Base-by-base conservation (phyloP, 2,888 invertebrate genomes). In the Synergus itoensis region DNA sequence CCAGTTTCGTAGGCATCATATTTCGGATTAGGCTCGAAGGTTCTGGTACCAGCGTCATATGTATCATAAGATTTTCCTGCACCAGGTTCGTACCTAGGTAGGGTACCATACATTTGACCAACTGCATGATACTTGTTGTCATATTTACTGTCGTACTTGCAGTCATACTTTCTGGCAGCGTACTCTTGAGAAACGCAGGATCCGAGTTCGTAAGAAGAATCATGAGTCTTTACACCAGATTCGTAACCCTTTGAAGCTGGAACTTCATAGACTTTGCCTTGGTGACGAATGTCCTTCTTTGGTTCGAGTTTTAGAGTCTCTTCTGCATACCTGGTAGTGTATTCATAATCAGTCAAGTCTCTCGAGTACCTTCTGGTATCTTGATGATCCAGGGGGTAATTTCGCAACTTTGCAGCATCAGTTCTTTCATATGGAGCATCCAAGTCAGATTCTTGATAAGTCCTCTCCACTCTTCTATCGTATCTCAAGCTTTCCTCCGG, bases 151-250 rank as follows among this genome's bases (percentile, higher is more conserved):
- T 62, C 62, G 12, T 62, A 62, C 78, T 89, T 87, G 69, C 86
- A 86, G 40, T 87, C 86, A 3, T 85, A 82, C 14, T 83, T 82
- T 4, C 83, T 65, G 9, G 85, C 79, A 4, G 86, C 79, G 1
- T 91, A 89, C 45, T 88, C 89, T 69, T 89, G 88, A 18, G 89
- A 77, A 41, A 86, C 86, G 4, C 48, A 63, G 1, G 87, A 82
- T 12, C 87, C 87, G n/a, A 92, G 81, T 21, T 92, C 92, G 83
- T 92, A 92, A 4, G 88, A 86, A 21, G 90, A 89, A 14, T 92
- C 91, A 76, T 90, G 88, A 0, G 92, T 92, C 83, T 92, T 91
- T 8, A 92, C 87, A 0, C 92, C 92, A 3, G 92, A 92, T 40
- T 92, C 92, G 81, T 92, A 92, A 41, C 90, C 91, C 77, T 91